These are phyloP conservation scores for Psittacula echo DNA, from an alignment of 2,797 vertebrate genomes.

Conservation along the genomic window DNA sequence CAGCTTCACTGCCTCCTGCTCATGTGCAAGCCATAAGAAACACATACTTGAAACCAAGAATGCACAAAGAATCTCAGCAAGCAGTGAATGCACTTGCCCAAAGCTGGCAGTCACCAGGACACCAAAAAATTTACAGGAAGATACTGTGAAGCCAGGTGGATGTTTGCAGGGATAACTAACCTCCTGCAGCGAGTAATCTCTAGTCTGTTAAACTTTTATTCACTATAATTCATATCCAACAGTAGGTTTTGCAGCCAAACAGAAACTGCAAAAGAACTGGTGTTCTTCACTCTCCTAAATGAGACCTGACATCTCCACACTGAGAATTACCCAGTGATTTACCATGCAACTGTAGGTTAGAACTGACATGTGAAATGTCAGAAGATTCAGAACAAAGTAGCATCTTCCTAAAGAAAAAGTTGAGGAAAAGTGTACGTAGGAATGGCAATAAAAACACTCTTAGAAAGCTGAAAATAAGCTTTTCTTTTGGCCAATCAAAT, in stretches of 20 bases:
- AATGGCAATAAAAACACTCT: background rate
- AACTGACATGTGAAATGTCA: background rate
- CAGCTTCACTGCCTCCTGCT: background rate
- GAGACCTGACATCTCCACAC: background rate
- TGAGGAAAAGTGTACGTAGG: background rate
- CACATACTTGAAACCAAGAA: background rate
- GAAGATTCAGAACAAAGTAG: background rate
- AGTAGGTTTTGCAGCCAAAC: background rate
- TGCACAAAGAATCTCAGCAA: background rate
- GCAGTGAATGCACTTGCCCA: background rate
- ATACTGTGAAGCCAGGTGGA: background rate
- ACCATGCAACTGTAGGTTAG: background rate
- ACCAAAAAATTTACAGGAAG: background rate
- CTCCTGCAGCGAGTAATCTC: background rate
- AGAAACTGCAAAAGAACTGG: background rate
- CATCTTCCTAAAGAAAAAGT: background rate
- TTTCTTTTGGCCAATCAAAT: background rate
- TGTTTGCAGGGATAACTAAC: background rate
- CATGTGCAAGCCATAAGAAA: background rate
- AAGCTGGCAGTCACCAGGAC: background rate
- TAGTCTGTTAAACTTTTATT: background rate
- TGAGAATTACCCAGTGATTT: background rate
- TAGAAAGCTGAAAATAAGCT: background rate
- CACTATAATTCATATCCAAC: background rate
- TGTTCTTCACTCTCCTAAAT: background rate